A percentile compares a stretch with the other conserved stretches of the same genome.
Evolutionary conservation across 2,888 invertebrate species (phyloP).

Genomic region (Papilio elwesi): DNA sequence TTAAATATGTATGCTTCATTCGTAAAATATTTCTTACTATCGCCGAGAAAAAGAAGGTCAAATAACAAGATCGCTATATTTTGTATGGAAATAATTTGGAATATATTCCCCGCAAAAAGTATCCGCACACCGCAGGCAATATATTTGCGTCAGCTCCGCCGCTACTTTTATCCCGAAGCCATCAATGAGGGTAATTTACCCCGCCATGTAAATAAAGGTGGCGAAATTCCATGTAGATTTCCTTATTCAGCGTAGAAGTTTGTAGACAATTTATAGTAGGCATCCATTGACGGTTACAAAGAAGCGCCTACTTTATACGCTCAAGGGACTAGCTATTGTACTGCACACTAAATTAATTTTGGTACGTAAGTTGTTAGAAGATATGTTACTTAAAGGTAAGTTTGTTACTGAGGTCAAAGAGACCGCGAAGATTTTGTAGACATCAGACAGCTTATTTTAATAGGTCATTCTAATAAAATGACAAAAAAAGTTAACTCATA

Average conservation of each 20-base stretch:
- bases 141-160: slow-evolving; percentile 37
- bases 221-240: slow-evolving; percentile 40
- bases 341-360: neutral
- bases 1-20: no score
- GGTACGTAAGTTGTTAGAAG: neutral
- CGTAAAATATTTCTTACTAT: neutral
- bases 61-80: slow-evolving; percentile 1
- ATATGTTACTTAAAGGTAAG: no score
- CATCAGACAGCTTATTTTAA: no score
- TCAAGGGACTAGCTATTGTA: slow-evolving; percentile 1
- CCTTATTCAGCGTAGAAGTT: slow-evolving; percentile 20
- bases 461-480: no score
- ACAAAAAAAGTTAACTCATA: no score
- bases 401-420: neutral
- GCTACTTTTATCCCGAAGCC: slow-evolving; percentile 43
- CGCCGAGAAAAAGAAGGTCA: neutral
- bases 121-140: slow-evolving; percentile 25
- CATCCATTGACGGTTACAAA: slow-evolving; percentile 15
- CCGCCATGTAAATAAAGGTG: slow-evolving; percentile 44
- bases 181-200: slow-evolving; percentile 44
- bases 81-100: neutral
- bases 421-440: neutral
- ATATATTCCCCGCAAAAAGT: slow-evolving; percentile 19
- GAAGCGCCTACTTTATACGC: slow-evolving; percentile 9
- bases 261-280: neutral